phyloP scores from a whole-genome alignment of 1,140 invertebrate species.

The Archegozetes longisetosus region DNA sequence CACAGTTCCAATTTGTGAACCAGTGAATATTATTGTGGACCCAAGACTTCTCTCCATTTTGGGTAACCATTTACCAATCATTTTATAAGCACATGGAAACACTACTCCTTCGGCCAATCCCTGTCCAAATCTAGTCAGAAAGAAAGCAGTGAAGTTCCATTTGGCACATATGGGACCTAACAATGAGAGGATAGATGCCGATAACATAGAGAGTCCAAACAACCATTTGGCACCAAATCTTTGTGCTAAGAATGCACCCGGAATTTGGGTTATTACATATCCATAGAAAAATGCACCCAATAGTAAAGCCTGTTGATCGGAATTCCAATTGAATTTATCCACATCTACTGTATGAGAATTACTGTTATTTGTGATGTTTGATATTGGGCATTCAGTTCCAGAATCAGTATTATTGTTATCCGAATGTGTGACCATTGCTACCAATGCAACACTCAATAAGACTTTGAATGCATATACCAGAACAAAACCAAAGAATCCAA shows the following conservation, averaged over 20 bases:
- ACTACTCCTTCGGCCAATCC: slow-evolving; percentile 24
- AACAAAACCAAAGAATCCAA: slow-evolving; percentile 19
- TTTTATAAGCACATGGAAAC: slow-evolving; percentile 27
- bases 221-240: slow-evolving; percentile 62
- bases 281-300: slow-evolving; percentile 71
- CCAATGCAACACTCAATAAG: slow-evolving; percentile 19
- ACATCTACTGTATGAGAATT: neutral
- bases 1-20: slow-evolving; percentile 42
- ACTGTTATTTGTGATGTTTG: neutral
- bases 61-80: slow-evolving; percentile 27
- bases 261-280: slow-evolving; percentile 62
- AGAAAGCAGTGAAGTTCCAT: neutral
- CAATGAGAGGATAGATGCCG: slow-evolving; percentile 11
- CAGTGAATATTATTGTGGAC: slow-evolving; percentile 33
- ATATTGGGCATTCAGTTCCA: neutral
- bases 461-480: slow-evolving; percentile 17
- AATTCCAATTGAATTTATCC: slow-evolving; percentile 18
- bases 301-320: slow-evolving; percentile 36
- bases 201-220: slow-evolving; percentile 41
- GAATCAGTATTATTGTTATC: neutral
- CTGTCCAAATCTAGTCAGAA: slow-evolving; percentile 20
- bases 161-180: slow-evolving; percentile 12
- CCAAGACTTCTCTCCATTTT: slow-evolving; percentile 23
- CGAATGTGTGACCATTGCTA: slow-evolving; percentile 18
- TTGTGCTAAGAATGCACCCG: slow-evolving; percentile 58